Evolutionary conservation across 2,888 invertebrate genomes (phyloP), one percentile per base, ranked within the genome.

Genomic region (Apamea crenata): DNA sequence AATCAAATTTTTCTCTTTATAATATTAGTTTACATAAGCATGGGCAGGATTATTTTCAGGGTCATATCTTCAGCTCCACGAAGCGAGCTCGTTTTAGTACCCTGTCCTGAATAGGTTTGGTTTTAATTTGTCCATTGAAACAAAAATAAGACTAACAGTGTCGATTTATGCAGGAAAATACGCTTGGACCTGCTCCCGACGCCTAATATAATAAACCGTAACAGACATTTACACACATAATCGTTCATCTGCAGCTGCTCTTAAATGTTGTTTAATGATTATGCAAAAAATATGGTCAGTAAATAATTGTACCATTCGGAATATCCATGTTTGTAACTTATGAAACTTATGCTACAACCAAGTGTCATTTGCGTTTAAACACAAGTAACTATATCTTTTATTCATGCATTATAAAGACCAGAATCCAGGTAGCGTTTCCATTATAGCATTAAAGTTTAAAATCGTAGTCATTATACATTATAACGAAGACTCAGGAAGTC

Each of bases 381-480:
- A 59, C 18, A 40, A 71, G 2, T n/a, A 18, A 50, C 12, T 40
- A 12, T 71, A 83, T 82, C 1, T 70, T 79, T 87, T 87, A 79
- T 87, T 75, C 66, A 85, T 75, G 40, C 32, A 75, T 75, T 53
- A 59, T 74, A 74, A 80, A 76, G 36, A 74, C 74, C 32, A 66
- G 12, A 61, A 77, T 29, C 14, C 61, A 72, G 80, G 72, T 63
- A 84, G 4, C 1, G 44, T 75, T 56, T 63, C n/a, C 63, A 73
- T 73, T 25, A 73, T n/a, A 65, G 29, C 56, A 75, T 66, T 77
- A 69, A 84, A 81, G 65, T 79, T 79, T 74, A 44, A 84, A 79
- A 86, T 83, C 40, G 47, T 44, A 80, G 76, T 63, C 63, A 73
- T 87, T 86, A 79, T 83, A 80, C 84, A 87, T 75, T 77, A 86